Percentiles rank a stretch among this genome's conserved stretches.
Conservation (phyloP, 2,797 vertebrate species). For the Brachymystax lenok region DNA sequence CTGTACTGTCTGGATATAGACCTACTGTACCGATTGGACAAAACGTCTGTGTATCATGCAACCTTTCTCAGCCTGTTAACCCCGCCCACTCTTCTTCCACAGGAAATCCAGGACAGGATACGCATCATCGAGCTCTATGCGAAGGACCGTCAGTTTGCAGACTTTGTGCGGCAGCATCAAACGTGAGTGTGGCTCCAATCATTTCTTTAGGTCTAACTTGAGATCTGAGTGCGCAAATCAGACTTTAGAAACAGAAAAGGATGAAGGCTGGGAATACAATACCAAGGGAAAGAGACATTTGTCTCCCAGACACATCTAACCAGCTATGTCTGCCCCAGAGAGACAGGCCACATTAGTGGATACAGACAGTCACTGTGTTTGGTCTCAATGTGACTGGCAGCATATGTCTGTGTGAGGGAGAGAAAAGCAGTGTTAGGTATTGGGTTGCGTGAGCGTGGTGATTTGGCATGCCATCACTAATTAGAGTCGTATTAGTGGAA, state of each 20-base stretch:
- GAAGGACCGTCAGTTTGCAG: slow-evolving; percentile 92
- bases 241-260: too few species aligned
- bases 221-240: too few species aligned
- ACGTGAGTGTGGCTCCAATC: slow-evolving; percentile 77
- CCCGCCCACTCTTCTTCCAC: slow-evolving; percentile 48
- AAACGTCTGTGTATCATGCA: slow-evolving; percentile 4
- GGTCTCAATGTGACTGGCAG: neutral
- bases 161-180: slow-evolving; percentile 91
- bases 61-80: slow-evolving; percentile 32
- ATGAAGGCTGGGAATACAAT: too few species aligned
- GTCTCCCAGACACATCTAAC: too few species aligned
- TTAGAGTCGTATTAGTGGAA: neutral
- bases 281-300: too few species aligned
- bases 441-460: neutral
- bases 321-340: neutral
- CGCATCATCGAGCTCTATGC: slow-evolving; percentile 93
- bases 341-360: neutral
- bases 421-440: neutral
- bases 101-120: slow-evolving; percentile 98
- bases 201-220: neutral
- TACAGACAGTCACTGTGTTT: neutral
- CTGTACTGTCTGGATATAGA: too few species aligned
- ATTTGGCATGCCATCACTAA: neutral
- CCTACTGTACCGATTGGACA: neutral
- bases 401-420: neutral